These are phyloP conservation scores for Tryphoninae sp. DNA, from an alignment of 2,888 invertebrate species.

Conservation along the genomic window DNA sequence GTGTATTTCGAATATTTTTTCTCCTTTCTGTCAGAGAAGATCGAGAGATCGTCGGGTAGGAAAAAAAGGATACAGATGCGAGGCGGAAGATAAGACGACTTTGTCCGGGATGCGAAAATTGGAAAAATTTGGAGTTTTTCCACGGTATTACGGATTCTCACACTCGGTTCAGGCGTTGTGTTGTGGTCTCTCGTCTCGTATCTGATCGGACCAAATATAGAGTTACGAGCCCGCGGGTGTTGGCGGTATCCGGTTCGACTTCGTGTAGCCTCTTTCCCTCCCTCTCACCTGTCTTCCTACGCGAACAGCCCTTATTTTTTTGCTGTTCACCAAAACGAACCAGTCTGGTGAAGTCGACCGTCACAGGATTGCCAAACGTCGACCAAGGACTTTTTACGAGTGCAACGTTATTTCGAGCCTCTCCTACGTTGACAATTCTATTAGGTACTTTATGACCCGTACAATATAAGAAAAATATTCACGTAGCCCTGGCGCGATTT, in stretches of 20 bases:
- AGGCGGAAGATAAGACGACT: slow-evolving; percentile 32
- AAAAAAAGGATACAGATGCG: slow-evolving; percentile 56
- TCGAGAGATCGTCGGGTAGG: neutral
- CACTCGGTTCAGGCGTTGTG: neutral
- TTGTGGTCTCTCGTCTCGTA: slow-evolving; percentile 52
- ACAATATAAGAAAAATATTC: too few species aligned
- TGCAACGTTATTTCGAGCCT: slow-evolving; percentile 43
- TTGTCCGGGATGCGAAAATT: slow-evolving; percentile 56
- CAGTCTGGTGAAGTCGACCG: slow-evolving; percentile 30
- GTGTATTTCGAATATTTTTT: slow-evolving; percentile 55
- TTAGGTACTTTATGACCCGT: too few species aligned
- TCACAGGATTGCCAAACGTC: neutral
- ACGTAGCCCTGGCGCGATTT: too few species aligned
- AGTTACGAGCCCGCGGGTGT: slow-evolving; percentile 68
- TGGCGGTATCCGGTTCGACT: slow-evolving; percentile 52
- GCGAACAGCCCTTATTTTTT: neutral
- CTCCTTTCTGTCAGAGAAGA: slow-evolving; percentile 43
- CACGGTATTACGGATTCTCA: slow-evolving; percentile 21
- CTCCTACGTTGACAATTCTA: neutral
- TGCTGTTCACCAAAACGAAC: neutral
- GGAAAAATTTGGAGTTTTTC: slow-evolving; percentile 3
- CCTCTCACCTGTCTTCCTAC: neutral
- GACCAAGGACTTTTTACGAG: neutral
- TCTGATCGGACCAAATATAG: slow-evolving; percentile 73
- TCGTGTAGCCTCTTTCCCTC: slow-evolving; percentile 32